Base-by-base conservation (phyloP, 2,888 invertebrate species). In the Drosophila picticornis region DNA sequence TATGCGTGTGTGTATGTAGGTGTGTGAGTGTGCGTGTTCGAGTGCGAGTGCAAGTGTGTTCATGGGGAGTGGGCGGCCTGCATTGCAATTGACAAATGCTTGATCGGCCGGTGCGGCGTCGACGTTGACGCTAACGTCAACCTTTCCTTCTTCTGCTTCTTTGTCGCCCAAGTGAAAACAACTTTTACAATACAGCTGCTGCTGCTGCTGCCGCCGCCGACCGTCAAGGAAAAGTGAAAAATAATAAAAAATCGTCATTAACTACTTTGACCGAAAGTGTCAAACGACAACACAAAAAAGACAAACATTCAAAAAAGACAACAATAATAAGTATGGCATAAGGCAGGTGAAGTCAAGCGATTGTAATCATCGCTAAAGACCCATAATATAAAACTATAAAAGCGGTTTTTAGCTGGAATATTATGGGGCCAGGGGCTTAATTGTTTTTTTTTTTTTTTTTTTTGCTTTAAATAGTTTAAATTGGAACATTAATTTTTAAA, bases 131-230 rank as follows among this genome's bases (percentile, higher is more conserved):
- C 46, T 59, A 48, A 57, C 53, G 52, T 62, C 50, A 55, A 52
- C 67, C 46, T 71, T 63, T 52, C 19, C 34, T 66, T 56, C 48
- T 58, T 58, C 43, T 59, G 53, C 53, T 46, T 51, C 60, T 63
- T 71, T 71, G 52, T 57, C 67, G 72, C 56, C 63, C 56, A 78
- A 80, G 88, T 82, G 90, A 84, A 84, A 89, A 87, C 87, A 84
- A 89, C 84, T 89, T 84, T 89, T 84, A 77, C 84, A 76, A 73
- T 75, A 79, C 71, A 66, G 63, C 32, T 40, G 59, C 31, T 46
- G 43, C 2, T 46, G 55, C 27, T n/a, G 59, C 16, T 36, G 52
- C 48, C 56, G 61, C 52, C 31, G 46, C 31, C 73, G 62, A 27
- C 62, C 29, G 36, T 58, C 38, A 65, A 72, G 77, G 74, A 82